A percentile compares a stretch with the other conserved stretches of the same genome.
These are phyloP conservation scores for Hephaestus fuliginosus DNA, from an alignment of 2,797 vertebrate genomes.

Conservation along the genomic window DNA sequence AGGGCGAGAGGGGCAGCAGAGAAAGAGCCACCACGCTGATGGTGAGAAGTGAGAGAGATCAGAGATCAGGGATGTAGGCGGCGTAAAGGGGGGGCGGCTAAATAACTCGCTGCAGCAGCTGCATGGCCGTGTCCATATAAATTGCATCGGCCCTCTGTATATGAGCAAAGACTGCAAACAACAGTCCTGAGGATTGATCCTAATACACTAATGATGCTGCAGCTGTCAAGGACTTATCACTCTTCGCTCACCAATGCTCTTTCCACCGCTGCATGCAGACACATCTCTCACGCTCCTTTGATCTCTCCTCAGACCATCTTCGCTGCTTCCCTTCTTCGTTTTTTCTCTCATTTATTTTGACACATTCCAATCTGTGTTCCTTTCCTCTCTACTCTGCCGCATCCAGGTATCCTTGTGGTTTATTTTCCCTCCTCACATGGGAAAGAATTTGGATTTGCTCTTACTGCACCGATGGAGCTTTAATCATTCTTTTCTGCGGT, in stretches of 20 bases:
- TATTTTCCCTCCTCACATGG: neutral
- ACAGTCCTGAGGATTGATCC: constrained; percentile 76
- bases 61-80: constrained; percentile 43
- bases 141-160: constrained; percentile 37
- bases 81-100: too few species aligned
- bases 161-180: constrained; percentile 62
- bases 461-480: neutral
- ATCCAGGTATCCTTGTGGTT: constrained; percentile 52
- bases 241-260: constrained; percentile 63
- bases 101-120: constrained; percentile 49
- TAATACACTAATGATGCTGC: constrained; percentile 82
- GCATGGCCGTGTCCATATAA: constrained; percentile 43
- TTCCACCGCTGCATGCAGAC: constrained; percentile 56
- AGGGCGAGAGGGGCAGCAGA: constrained; percentile 44
- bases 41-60: constrained; percentile 39
- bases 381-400: constrained; percentile 18
- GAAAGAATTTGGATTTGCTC: neutral
- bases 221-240: constrained; percentile 77
- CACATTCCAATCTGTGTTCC: constrained; percentile 29
- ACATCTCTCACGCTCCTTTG: constrained; percentile 67
- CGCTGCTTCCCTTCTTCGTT: constrained; percentile 25
- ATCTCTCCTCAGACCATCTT: constrained; percentile 64
- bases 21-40: constrained; percentile 40
- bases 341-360: constrained; percentile 71
- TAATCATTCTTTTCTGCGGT: neutral